These are phyloP conservation scores for Tamandua tetradactyla DNA, from an alignment of 2,797 vertebrate genomes.

Conservation along the genomic window DNA sequence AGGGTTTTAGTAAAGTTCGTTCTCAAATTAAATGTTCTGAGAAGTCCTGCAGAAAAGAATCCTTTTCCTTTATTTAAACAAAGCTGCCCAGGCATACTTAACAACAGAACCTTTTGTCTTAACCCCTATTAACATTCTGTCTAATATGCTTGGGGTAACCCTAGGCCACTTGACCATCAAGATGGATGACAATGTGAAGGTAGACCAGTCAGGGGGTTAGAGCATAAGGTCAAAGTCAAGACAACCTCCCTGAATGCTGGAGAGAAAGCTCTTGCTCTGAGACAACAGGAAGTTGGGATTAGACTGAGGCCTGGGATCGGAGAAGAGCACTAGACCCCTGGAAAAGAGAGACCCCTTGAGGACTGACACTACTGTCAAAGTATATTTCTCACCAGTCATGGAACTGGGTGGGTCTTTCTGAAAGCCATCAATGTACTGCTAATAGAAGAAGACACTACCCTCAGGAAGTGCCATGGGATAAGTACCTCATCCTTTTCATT, in stretches of 20 bases:
- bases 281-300: neutral
- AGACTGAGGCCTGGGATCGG: neutral
- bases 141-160: neutral
- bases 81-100: neutral
- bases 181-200: neutral
- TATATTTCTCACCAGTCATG: neutral
- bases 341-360: neutral
- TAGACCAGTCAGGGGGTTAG: neutral
- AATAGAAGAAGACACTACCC: neutral
- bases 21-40: neutral
- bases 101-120: neutral
- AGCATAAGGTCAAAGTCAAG: neutral
- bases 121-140: neutral
- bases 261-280: neutral
- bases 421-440: neutral
- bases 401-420: neutral
- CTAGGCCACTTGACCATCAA: neutral
- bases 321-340: neutral
- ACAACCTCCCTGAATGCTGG: neutral
- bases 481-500: neutral
- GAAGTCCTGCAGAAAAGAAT: neutral
- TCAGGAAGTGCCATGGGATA: neutral
- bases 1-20: neutral
- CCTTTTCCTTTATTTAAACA: conserved; percentile 18
- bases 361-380: neutral